Conservation (phyloP, 2,113 vertebrate species). For the Sialia sialis region DNA sequence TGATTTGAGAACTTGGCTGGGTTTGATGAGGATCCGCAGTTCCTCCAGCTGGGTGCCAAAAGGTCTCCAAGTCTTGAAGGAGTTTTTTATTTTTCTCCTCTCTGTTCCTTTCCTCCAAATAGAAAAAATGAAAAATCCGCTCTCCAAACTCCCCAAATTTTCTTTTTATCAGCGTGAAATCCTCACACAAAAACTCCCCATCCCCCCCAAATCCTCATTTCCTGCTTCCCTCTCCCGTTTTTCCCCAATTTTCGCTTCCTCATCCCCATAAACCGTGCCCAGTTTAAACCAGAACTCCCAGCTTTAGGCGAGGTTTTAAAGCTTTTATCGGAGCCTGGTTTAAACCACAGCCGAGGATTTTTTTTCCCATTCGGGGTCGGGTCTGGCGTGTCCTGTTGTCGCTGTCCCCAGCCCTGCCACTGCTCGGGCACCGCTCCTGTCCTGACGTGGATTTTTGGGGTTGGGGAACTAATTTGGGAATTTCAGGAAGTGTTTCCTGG, state of each 20-base stretch:
- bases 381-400: rapidly evolving
- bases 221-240: too few relatives aligned
- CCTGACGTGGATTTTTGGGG: rapidly evolving
- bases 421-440: not conserved
- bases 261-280: too few relatives aligned
- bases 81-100: not conserved
- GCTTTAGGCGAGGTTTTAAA: too few relatives aligned
- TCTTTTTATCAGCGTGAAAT: too few relatives aligned
- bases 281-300: too few relatives aligned
- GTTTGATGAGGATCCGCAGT: not conserved
- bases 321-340: too few relatives aligned
- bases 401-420: not conserved
- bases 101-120: not conserved
- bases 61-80: not conserved
- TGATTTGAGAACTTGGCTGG: not conserved
- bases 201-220: too few relatives aligned
- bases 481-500: rapidly evolving
- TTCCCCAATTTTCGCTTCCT: too few relatives aligned
- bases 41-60: not conserved
- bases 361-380: not conserved
- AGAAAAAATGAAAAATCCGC: rapidly evolving
- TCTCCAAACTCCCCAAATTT: too few relatives aligned
- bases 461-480: not conserved
- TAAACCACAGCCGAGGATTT: too few relatives aligned
- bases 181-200: too few relatives aligned